phyloP scores from a whole-genome alignment of 2,113 vertebrate species.

The Sialia sialis region DNA sequence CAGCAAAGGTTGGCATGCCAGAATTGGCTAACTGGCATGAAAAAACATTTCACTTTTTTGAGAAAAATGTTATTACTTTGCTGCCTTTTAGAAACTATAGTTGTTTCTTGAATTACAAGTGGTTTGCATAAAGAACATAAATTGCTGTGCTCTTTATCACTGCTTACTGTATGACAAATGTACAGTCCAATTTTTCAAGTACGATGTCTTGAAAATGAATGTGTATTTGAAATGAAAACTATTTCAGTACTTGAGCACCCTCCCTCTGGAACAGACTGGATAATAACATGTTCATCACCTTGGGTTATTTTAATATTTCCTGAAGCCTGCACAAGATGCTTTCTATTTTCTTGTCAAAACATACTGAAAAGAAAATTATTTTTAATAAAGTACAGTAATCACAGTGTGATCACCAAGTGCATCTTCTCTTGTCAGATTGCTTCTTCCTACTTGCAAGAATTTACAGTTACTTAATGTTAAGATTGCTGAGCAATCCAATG shows the following conservation, averaged over 20 bases:
- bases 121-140: slow-evolving; percentile 34
- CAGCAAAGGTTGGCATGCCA: neutral
- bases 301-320: slow-evolving; percentile 53
- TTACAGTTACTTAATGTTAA: slow-evolving; percentile 12
- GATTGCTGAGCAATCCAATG: neutral
- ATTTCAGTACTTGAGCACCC: slow-evolving; percentile 38
- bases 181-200: slow-evolving; percentile 38
- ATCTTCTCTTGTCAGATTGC: slow-evolving; percentile 28
- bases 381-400: slow-evolving; percentile 59
- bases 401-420: slow-evolving; percentile 5
- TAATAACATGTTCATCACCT: slow-evolving; percentile 53
- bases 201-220: slow-evolving; percentile 18
- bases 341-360: slow-evolving; percentile 67
- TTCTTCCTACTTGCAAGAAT: neutral
- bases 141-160: slow-evolving; percentile 45
- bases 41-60: neutral
- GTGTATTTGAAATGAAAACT: slow-evolving; percentile 49
- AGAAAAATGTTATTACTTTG: slow-evolving; percentile 9
- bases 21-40: slow-evolving; percentile 11
- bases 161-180: slow-evolving; percentile 34
- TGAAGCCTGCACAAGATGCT: slow-evolving; percentile 30
- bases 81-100: slow-evolving; percentile 22
- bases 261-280: slow-evolving; percentile 40
- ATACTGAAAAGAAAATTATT: slow-evolving; percentile 59
- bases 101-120: slow-evolving; percentile 50